Conservation (phyloP, 2,113 vertebrate genomes). For the Rhinoderma darwinii region DNA sequence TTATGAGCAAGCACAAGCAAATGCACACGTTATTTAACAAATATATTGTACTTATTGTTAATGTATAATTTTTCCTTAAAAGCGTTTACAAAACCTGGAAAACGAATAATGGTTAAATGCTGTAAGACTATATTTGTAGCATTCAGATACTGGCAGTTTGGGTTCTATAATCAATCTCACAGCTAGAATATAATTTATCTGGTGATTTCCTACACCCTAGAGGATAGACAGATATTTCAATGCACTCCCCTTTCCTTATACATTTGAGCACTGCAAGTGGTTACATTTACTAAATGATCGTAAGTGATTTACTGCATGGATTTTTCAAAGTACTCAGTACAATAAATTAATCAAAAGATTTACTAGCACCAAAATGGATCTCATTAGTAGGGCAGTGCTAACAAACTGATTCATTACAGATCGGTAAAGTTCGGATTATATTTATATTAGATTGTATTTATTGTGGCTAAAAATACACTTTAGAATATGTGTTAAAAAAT, state of each 20-base stretch:
- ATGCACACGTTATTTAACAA: neutral
- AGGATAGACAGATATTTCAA: neutral
- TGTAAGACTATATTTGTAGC: neutral
- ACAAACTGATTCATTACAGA: conserved; percentile 22
- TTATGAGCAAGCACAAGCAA: neutral
- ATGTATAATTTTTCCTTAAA: neutral
- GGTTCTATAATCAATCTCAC: conserved; percentile 1
- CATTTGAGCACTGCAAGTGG: conserved; percentile 1
- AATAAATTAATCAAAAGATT: conserved; percentile 30
- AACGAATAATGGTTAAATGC: neutral
- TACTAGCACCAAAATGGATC: conserved; percentile 19
- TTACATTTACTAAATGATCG: conserved; percentile 31
- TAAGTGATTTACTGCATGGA: conserved; percentile 36
- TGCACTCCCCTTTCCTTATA: conserved; percentile 12
- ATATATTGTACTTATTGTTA: neutral
- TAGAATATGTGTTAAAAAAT: neutral
- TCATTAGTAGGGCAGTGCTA: conserved; percentile 20
- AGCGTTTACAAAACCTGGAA: neutral
- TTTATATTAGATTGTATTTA: too few relatives aligned
- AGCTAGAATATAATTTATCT: neutral
- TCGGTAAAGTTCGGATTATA: neutral
- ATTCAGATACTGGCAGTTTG: neutral
- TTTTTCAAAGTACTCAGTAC: conserved; percentile 1
- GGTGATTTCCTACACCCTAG: neutral
- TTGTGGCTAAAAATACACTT: neutral